These are phyloP conservation scores for Romanogobio albipinnatus DNA, from an alignment of 2,113 vertebrate species.

Conservation along the genomic window DNA sequence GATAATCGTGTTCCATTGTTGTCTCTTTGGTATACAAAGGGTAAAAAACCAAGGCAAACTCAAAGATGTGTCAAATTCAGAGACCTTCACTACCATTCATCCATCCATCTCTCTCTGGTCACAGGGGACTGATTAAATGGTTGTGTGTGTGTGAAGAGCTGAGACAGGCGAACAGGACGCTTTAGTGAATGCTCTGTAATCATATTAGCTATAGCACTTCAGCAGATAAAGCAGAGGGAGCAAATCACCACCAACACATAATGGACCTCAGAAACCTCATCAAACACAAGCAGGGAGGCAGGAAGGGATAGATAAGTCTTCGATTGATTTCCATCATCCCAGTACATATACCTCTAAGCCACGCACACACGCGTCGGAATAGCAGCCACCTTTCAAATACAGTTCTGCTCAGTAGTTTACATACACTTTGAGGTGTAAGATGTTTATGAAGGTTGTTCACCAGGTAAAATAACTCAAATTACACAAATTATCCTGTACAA, in stretches of 20 bases:
- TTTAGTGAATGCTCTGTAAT: constrained; percentile 70
- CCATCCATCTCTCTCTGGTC: not conserved
- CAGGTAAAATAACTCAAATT: not conserved
- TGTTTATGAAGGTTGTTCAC: not conserved
- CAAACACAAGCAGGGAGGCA: constrained; percentile 30
- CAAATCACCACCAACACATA: constrained; percentile 57
- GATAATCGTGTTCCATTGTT: not conserved
- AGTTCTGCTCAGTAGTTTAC: not conserved
- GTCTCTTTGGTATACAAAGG: not conserved
- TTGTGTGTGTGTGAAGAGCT: constrained; percentile 60
- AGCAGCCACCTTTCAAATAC: not conserved
- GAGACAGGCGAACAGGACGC: constrained; percentile 61
- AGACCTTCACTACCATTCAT: constrained; percentile 2
- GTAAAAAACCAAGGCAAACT: not conserved
- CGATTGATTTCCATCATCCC: constrained; percentile 10
- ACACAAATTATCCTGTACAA: not conserved
- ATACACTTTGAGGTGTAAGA: not conserved
- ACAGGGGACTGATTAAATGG: constrained; percentile 65
- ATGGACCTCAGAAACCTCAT: constrained; percentile 29
- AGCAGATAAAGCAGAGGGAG: constrained; percentile 77
- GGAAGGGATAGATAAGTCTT: constrained; percentile 24
- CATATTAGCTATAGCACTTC: constrained; percentile 76
- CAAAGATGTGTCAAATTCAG: constrained; percentile 9
- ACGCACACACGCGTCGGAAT: not conserved
- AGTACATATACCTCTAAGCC: not conserved